Percentiles rank a stretch among this genome's conserved stretches.
phyloP scores from a whole-genome alignment of 2,113 vertebrate species.

The Sinocyclocheilus anophthalmus region DNA sequence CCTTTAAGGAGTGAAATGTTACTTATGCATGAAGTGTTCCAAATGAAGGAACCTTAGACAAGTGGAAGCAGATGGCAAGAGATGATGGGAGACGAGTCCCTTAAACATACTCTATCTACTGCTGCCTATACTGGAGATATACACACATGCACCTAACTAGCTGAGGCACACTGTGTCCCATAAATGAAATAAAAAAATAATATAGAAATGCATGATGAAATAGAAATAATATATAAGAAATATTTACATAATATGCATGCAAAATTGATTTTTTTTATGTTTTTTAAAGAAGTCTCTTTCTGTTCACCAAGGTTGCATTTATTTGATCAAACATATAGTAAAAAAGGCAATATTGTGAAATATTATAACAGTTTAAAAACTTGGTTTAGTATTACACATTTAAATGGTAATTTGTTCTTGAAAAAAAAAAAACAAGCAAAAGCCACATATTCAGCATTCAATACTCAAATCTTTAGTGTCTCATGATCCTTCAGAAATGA shows the following conservation, averaged over 20 bases:
- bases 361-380: too few species aligned
- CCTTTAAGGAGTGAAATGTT: constrained; percentile 72
- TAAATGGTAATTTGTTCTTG: too few species aligned
- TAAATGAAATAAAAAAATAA: not conserved
- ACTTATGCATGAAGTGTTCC: constrained; percentile 78
- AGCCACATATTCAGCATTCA: not conserved
- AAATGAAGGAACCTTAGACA: constrained; percentile 75
- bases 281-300: too few species aligned
- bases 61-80: constrained; percentile 81
- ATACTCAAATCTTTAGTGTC: not conserved
- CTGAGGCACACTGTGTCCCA: not conserved
- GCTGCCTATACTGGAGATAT: constrained; percentile 33
- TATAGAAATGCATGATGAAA: too few species aligned
- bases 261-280: not conserved
- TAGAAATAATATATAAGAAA: not conserved
- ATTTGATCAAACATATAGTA: not conserved
- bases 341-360: not conserved
- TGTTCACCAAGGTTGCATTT: not conserved
- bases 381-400: too few species aligned
- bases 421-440: too few species aligned
- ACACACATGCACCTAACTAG: constrained; percentile 55
- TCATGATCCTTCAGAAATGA: not conserved
- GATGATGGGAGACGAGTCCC: constrained; percentile 75
- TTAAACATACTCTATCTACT: constrained; percentile 66
- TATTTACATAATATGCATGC: not conserved